Evolutionary conservation across 2,113 vertebrate genomes (phyloP).

Genomic region (Suricata suricatta): DNA sequence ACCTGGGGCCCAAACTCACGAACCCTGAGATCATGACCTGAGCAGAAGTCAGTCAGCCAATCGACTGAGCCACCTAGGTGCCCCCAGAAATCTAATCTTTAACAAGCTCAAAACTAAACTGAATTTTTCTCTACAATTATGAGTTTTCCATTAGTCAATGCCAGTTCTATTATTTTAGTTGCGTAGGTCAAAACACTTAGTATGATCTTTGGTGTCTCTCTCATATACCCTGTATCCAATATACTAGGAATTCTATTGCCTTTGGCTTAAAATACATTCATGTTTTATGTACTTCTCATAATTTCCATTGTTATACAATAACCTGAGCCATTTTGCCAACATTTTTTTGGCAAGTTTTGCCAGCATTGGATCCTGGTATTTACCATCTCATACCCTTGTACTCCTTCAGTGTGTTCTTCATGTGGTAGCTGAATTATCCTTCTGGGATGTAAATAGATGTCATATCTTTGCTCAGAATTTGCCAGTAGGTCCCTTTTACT

Average conservation of each 20-base stretch:
- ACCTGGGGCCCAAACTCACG: too few relatives aligned
- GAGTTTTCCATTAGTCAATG: background rate
- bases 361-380: background rate
- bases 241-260: background rate
- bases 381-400: background rate
- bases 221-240: background rate
- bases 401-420: background rate
- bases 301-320: background rate
- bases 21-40: too few relatives aligned
- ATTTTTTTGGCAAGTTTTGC: background rate
- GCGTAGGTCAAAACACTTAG: background rate
- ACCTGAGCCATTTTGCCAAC: background rate
- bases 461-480: background rate
- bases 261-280: background rate
- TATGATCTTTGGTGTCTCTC: background rate
- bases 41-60: too few relatives aligned
- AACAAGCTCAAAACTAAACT: background rate
- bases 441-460: background rate
- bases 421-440: background rate
- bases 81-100: background rate
- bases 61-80: too few relatives aligned
- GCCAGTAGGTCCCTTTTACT: background rate
- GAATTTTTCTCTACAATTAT: background rate
- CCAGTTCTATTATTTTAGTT: background rate
- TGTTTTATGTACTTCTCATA: background rate